phyloP scores from a whole-genome alignment of 2,113 vertebrate genomes.

The Crocuta crocuta region DNA sequence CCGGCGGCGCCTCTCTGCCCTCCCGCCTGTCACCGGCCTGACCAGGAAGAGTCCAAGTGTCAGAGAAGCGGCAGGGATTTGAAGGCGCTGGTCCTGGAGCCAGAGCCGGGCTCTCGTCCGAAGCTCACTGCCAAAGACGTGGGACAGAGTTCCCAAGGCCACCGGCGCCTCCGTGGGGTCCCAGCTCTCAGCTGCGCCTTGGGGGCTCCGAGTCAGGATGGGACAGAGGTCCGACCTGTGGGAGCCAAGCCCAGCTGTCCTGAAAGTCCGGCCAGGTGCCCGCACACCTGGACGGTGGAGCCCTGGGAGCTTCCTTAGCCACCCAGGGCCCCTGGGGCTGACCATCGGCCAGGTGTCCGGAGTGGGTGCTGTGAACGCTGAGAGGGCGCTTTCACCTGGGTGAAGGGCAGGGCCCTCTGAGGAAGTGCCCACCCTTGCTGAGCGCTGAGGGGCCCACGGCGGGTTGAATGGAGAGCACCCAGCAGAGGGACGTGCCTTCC shows the following conservation, averaged over 20 bases:
- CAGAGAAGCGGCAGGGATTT: not conserved
- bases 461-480: not conserved
- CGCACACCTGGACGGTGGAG: fast-evolving
- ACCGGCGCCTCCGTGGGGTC: not conserved
- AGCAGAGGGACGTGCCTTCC: not conserved
- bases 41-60: not conserved
- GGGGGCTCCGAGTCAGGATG: not conserved
- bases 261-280: not conserved
- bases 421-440: not conserved
- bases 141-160: not conserved
- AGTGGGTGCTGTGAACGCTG: fast-evolving
- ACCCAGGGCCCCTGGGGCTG: not conserved
- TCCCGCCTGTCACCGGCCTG: not conserved
- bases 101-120: not conserved
- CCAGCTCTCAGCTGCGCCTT: not conserved
- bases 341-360: fast-evolving
- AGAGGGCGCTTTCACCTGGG: fast-evolving
- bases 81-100: not conserved
- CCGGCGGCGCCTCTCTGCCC: too few species aligned
- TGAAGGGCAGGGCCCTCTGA: not conserved
- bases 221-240: not conserved
- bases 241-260: not conserved
- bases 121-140: not conserved
- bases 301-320: fast-evolving
- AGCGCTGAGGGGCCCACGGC: fast-evolving